Conservation (phyloP, 2,888 invertebrate genomes). For the Troides oblongomaculatus region DNA sequence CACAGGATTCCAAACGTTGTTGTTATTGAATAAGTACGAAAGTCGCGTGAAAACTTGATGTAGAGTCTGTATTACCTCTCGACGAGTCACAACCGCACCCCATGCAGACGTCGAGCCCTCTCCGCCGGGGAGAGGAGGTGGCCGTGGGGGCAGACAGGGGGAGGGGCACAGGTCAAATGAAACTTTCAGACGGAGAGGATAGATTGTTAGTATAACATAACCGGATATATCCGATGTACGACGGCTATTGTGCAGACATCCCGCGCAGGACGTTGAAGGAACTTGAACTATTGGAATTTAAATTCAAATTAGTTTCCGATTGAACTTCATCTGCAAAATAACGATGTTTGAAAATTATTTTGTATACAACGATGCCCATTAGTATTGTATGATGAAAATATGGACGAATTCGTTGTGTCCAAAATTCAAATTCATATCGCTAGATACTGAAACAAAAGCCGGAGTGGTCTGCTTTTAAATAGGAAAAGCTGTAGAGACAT, state of each 20-base stretch:
- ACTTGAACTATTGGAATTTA: conserved; percentile 21
- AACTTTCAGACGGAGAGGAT: conserved; percentile 55
- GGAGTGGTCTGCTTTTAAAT: no score
- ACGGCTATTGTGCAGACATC: conserved; percentile 42
- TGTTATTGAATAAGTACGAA: not conserved
- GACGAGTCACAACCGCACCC: conserved; percentile 24
- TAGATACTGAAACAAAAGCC: no score
- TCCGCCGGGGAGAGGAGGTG: conserved; percentile 10
- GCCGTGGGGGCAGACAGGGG: conserved; percentile 26
- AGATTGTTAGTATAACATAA: conserved; percentile 42
- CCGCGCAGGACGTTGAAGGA: conserved; percentile 38
- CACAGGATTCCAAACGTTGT: conserved; percentile 1
- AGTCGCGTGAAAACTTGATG: conserved; percentile 9
- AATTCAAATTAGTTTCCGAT: conserved; percentile 7
- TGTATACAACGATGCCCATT: no score
- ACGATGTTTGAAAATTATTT: no score
- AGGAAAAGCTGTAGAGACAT: no score
- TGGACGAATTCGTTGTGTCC: no score
- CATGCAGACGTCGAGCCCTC: conserved; percentile 22
- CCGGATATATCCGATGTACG: conserved; percentile 46
- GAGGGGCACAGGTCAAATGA: conserved; percentile 37
- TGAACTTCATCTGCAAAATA: no score
- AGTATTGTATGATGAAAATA: no score
- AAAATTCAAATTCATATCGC: no score
- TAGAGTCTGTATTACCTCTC: conserved; percentile 23